Evolutionary conservation across 64 coral and sea anemone genomes (phyloP).

Genomic region (Montipora foliosa): DNA sequence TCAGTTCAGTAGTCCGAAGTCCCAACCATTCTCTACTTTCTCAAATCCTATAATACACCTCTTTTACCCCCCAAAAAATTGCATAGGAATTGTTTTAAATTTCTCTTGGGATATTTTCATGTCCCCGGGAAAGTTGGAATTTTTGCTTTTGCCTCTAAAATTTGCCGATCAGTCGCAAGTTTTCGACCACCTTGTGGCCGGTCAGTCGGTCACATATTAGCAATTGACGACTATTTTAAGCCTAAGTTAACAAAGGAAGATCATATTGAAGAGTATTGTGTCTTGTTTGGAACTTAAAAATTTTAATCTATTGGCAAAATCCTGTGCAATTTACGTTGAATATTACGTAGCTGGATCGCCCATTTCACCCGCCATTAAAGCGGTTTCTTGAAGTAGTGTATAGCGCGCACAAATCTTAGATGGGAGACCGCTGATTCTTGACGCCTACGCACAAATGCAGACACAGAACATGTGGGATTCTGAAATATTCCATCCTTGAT

Average conservation of each 20-base stretch:
- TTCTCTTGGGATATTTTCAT: too few species aligned
- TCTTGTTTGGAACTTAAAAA: background rate
- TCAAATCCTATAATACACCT: too few species aligned
- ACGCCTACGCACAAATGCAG: background rate
- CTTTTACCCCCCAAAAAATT: too few species aligned
- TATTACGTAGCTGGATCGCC: background rate
- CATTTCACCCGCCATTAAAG: background rate
- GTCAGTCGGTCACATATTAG: too few species aligned
- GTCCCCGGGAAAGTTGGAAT: too few species aligned
- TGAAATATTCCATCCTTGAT: background rate
- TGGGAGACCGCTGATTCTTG: background rate
- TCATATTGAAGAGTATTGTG: background rate
- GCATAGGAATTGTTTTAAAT: too few species aligned
- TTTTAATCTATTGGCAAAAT: background rate
- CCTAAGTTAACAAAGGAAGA: background rate
- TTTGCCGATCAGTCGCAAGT: background rate
- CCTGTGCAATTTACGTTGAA: background rate
- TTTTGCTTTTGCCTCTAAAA: constrained; percentile 21
- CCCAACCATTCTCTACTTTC: too few species aligned
- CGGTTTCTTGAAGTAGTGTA: background rate
- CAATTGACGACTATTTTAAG: background rate
- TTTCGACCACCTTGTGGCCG: too few species aligned
- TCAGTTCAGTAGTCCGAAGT: too few species aligned
- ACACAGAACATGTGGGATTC: background rate
- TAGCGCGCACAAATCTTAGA: background rate